A percentile compares a stretch with the other conserved stretches of the same genome.
phyloP scores from a whole-genome alignment of 2,797 vertebrate species.

The Cyclopterus lumpus region DNA sequence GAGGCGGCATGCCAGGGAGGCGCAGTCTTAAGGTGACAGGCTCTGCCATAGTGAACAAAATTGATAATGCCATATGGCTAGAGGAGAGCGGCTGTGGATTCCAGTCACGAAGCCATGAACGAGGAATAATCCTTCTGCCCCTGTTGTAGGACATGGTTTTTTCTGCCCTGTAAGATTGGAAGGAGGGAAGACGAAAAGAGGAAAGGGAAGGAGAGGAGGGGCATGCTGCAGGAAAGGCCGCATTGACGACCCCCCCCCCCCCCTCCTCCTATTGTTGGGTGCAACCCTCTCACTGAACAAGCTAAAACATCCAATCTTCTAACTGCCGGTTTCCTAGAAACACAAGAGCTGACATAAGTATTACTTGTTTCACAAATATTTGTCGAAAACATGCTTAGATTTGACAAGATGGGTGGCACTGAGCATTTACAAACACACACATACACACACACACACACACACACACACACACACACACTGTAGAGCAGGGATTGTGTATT shows the following conservation, averaged over 20 bases:
- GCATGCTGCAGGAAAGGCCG: constrained; percentile 41
- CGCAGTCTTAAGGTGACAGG: constrained; percentile 78
- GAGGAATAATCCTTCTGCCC: constrained; percentile 66
- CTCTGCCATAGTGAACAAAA: constrained; percentile 70
- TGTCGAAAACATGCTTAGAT: constrained; percentile 18
- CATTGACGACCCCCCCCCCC: constrained; percentile 12
- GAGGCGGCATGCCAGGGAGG: constrained; percentile 68
- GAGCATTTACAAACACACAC: background rate
- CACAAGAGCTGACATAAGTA: constrained; percentile 37
- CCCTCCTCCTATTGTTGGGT: constrained; percentile 10
- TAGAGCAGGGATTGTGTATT: constrained; percentile 24
- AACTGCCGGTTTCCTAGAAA: constrained; percentile 33
- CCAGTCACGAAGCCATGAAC: constrained; percentile 66
- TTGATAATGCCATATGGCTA: constrained; percentile 76
- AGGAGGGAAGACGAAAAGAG: constrained; percentile 12
- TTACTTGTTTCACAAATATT: constrained; percentile 24
- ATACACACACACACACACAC: background rate
- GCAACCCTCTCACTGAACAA: constrained; percentile 19
- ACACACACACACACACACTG: background rate
- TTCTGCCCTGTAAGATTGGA: constrained; percentile 56
- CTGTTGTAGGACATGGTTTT: constrained; percentile 63
- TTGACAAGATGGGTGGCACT: constrained; percentile 25
- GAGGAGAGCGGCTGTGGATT: constrained; percentile 60
- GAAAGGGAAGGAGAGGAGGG: constrained; percentile 43
- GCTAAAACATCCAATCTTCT: constrained; percentile 10